Conservation (phyloP, 2,797 vertebrate genomes). For the Microctenopoma stevenorrisi region DNA sequence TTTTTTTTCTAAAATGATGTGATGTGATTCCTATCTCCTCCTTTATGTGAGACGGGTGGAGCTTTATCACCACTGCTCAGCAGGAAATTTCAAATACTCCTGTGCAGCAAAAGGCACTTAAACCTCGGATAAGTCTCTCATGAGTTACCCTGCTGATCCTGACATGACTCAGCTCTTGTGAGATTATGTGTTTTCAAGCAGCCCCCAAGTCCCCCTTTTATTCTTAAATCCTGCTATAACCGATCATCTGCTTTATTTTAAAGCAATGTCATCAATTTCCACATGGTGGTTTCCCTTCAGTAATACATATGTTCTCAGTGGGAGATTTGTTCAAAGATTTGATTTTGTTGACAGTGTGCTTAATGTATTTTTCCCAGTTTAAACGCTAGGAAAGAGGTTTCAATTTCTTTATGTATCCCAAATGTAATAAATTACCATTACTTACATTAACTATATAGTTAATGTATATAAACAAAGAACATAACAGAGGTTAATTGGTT, state of each 20-base stretch:
- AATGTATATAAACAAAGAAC: too few relatives aligned
- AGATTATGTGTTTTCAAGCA: slow-evolving; percentile 23
- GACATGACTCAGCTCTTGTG: slow-evolving; percentile 29
- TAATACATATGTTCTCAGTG: slow-evolving; percentile 10
- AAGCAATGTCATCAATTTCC: slow-evolving; percentile 30
- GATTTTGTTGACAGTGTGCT: slow-evolving; percentile 7
- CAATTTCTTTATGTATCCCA: background rate
- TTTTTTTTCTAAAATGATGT: too few relatives aligned
- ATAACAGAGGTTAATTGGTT: too few relatives aligned
- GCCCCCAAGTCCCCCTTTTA: slow-evolving; percentile 6
- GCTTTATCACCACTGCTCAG: background rate
- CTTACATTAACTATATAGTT: too few relatives aligned
- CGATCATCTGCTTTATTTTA: background rate
- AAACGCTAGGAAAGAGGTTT: background rate
- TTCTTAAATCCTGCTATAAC: slow-evolving; percentile 3
- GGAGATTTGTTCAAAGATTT: slow-evolving; percentile 18
- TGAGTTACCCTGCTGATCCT: slow-evolving; percentile 29
- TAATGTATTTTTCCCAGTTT: background rate
- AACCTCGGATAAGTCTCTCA: slow-evolving; percentile 13
- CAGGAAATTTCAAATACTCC: slow-evolving; percentile 19
- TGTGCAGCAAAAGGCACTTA: slow-evolving; percentile 9
- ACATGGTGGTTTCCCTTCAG: slow-evolving; percentile 4
- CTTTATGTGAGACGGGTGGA: too few relatives aligned
- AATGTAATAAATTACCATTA: background rate
- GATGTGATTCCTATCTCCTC: too few relatives aligned